Evolutionary conservation across 1,140 invertebrate genomes (phyloP), one percentile per base, ranked within the genome.

Genomic region (Lepidurus arcticus): DNA sequence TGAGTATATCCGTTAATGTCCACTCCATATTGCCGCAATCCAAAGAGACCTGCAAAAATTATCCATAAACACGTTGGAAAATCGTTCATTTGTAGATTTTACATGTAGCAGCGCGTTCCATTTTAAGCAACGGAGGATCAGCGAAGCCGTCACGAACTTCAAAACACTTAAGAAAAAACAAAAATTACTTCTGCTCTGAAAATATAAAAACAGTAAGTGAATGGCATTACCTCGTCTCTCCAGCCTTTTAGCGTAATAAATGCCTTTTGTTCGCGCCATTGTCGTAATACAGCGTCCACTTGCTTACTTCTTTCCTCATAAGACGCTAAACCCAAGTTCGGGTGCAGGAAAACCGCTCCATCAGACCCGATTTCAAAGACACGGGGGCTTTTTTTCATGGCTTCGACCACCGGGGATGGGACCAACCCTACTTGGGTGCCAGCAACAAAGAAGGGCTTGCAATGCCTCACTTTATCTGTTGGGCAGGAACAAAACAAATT

Each of bases 1-100:
- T 89, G 90, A 11, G 94, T 91, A 85, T 94, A 98, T 11, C 95
- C 96, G 86, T 95, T 97, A 77, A 98, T 95, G 84, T 96, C 94
- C 42, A 96, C 93, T 74, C 96, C 96, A 86, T 96, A 98, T 84
- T 95, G 94, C 80, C 92, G 90, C 81, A 96, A 92, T 65, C 96
- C 96, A 89, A 98, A 96, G 77, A 97, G 86, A 85, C 90, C 90
- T 90, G 80, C 44, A 79, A 44, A 75, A 75, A 77, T 77, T 0
- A 34, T 13, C 7, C 21, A 21, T n/a, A 11, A 9, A 8, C 21
- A 43, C 76, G 8, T 42, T 26, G 21, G 9, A 77, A 2, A 78
- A 78, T 79, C 0, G n/a, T 5, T 7, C 73, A 43, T 73, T 26
- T 65, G 24, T 13, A 44, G 44, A 47, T 86, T 87, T 85, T 87